These are phyloP conservation scores for Eulemur albifrons DNA, from an alignment of 2,797 vertebrate species.

Conservation along the genomic window DNA sequence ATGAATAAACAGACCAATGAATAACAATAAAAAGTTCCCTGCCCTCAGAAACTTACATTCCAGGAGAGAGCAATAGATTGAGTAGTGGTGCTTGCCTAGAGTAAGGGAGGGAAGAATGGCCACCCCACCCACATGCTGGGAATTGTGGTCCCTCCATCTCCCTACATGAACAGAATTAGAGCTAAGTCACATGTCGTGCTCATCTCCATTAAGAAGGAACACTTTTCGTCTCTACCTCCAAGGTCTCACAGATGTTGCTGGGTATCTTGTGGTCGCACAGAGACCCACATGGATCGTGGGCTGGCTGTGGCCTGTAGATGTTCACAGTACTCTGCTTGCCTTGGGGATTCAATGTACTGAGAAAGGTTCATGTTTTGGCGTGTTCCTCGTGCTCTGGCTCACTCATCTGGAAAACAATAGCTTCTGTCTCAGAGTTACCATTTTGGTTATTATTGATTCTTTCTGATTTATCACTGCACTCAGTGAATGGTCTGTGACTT, in stretches of 20 bases:
- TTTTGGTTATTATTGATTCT: neutral
- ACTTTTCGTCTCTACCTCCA: neutral
- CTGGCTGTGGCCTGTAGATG: too few relatives aligned
- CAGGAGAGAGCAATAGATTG: neutral
- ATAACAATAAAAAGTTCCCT: neutral
- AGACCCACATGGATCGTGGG: neutral
- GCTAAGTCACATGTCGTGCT: neutral
- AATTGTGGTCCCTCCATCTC: neutral
- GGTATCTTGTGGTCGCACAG: neutral
- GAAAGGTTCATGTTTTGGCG: neutral
- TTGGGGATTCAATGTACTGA: neutral
- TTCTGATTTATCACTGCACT: neutral
- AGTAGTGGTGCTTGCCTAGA: accelerated
- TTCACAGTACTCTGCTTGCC: neutral
- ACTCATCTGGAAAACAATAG: neutral
- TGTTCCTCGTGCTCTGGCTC: neutral
- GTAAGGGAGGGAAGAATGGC: too few relatives aligned
- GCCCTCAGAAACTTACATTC: neutral
- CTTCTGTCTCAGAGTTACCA: neutral
- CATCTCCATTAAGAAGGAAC: neutral
- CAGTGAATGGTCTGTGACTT: neutral
- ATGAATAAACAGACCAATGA: neutral
- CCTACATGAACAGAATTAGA: neutral
- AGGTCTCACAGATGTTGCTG: neutral
- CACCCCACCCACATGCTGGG: accelerated